Evolutionary conservation across 2,888 invertebrate genomes (phyloP).

Genomic region (Drosophila infuscata): DNA sequence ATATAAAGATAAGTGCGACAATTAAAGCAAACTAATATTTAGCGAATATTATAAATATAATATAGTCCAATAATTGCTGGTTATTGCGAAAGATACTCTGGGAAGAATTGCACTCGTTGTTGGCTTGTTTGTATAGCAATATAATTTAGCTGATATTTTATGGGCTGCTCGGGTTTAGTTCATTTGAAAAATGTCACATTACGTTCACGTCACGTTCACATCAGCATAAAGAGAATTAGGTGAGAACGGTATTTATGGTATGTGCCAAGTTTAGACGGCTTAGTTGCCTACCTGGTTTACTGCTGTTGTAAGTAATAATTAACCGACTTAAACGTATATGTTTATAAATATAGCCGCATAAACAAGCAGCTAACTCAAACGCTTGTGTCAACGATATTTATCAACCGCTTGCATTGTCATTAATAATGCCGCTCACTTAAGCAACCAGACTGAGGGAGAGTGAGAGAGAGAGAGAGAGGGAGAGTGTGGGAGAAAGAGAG

Average conservation of each 20-base stretch:
- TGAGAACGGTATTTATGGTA: slow-evolving; percentile 38
- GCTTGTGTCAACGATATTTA: slow-evolving; percentile 79
- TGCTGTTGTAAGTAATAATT: slow-evolving; percentile 35
- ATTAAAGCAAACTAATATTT: not conserved
- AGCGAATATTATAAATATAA: not conserved
- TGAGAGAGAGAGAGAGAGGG: not conserved
- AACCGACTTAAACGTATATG: slow-evolving; percentile 30
- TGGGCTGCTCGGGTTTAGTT: not conserved
- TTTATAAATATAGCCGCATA: slow-evolving; percentile 6
- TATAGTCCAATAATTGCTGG: not conserved
- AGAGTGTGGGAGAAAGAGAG: not conserved
- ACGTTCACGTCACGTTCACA: slow-evolving; percentile 1
- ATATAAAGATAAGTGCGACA: not conserved
- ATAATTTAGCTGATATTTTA: not conserved
- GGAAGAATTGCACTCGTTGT: not conserved
- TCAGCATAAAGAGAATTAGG: slow-evolving; percentile 25
- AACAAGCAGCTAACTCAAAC: slow-evolving; percentile 43
- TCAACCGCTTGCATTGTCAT: slow-evolving; percentile 76
- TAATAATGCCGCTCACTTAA: slow-evolving; percentile 70
- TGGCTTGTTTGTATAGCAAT: not conserved
- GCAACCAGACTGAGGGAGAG: not conserved
- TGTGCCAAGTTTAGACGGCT: not conserved
- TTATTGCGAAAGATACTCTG: not conserved
- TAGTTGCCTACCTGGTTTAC: slow-evolving; percentile 8
- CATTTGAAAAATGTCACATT: slow-evolving; percentile 18